Evolutionary conservation across 2,888 invertebrate species (phyloP), one percentile per base, ranked within the genome.

Genomic region (Vandiemenella viatica): DNA sequence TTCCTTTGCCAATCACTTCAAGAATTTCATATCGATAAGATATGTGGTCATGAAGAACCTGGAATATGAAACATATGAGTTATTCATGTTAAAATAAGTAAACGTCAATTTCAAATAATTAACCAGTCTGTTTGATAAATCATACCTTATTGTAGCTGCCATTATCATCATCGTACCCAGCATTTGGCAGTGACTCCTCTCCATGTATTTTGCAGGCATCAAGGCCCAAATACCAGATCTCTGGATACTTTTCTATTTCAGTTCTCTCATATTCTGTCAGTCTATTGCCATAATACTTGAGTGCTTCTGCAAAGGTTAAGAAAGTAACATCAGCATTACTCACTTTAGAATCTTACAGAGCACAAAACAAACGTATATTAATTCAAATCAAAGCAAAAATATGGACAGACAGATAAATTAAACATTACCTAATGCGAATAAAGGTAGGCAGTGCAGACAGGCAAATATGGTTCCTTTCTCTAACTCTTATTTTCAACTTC

Each of bases 1-100:
- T 93, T 48, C 97, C 97, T 67, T 96, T 97, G 18, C 97, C 97
- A 61, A 98, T 95, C 53, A 97, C 89, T 72, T 96, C 96, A 56
- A 98, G 76, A 62, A 97, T 91, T 73, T 97, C 97, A 64, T 78
- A 52, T 17, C 87, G 77, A 71, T 90, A 96, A 52, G 87, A 85
- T 70, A 95, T 84, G 72, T 95, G 95, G 71, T 95, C 95, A 69
- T 92, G 89, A 62, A 90, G 79, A 67, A 91, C 89, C 90, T 89
- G 70, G 42, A 66, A 62, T 55, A n/a, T n/a, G n/a, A n/a, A n/a
- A n/a, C n/a, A n/a, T n/a, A n/a, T n/a, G n/a, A n/a, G n/a, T n/a
- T n/a, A n/a, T n/a, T n/a, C n/a, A n/a, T n/a, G n/a, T n/a, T n/a
- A n/a, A n/a, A n/a, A n/a, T 23, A 43, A 43, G 19, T 10, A 13